Evolutionary conservation across 1,140 invertebrate species (phyloP), one percentile per base, ranked within the genome.

Genomic region (Heliconius himera): DNA sequence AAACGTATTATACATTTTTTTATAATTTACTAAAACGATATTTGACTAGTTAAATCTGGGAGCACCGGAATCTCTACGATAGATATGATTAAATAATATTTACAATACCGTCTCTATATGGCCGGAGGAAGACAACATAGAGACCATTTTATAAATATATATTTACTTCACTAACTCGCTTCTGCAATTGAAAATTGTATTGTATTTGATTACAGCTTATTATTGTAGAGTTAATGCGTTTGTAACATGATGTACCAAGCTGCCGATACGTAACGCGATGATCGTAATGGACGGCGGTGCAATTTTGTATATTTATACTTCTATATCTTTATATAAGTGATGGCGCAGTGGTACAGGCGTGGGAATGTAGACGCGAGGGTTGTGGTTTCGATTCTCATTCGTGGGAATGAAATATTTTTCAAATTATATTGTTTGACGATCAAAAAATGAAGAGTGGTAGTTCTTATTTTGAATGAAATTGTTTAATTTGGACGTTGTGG

Each of bases 201-300:
- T 79, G 72, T 60, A 51, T 74, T 75, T 79, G 73, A 79, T 74
- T 51, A 74, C 20, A 16, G 74, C 60, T 76, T 76, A 76, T 76
- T 76, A 76, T 29, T 54, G 29, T 41, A 66, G 74, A 70, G 74
- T 29, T 76, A 70, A 76, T 76, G 74, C 22, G 56, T 60, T 49
- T 76, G 41, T 16, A 33, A 18, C 41, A 46, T 13, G 41, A 46
- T 13, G 70, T 72, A 72, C 70, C 66, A 22, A 70, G 29, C 29
- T 18, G 16, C 5, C 29, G 36, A 71, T 71, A 26, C 46, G 13
- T 73, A 49, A 41, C 72, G 72, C 49, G 72, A 41, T 51, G 38
- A 20, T 73, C 38, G 46, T 73, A 73, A 73, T 73, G 26, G 72
- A 73, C 49, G n/a, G 41, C 26, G 22, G 29, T 6, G 72, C 72